Percentiles rank a stretch among this genome's conserved stretches.
Evolutionary conservation across 1,140 invertebrate species (phyloP).

Genomic region (Oreohelix idahoensis): DNA sequence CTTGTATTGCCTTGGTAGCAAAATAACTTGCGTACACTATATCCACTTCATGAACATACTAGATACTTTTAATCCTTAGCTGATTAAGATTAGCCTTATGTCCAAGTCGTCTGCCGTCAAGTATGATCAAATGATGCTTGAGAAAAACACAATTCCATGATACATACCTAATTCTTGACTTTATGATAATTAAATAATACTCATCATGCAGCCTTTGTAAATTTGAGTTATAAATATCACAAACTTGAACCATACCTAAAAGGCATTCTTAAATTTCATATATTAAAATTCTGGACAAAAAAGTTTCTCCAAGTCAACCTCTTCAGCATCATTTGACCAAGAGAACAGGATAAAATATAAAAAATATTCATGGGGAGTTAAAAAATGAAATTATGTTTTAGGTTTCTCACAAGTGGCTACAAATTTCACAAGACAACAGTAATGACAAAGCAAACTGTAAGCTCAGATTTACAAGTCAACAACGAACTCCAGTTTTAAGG

Average conservation of each 20-base stretch:
- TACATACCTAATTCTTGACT: not conserved
- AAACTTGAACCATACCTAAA: not conserved
- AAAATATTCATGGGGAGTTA: not conserved
- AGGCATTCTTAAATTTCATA: not conserved
- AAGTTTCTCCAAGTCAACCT: not conserved
- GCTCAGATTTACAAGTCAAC: not conserved
- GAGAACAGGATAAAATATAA: not conserved
- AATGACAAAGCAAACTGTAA: slow-evolving; percentile 9
- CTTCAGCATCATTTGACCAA: slow-evolving; percentile 25
- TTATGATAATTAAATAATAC: not conserved
- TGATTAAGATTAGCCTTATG: not conserved
- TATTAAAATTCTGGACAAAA: not conserved
- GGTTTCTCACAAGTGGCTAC: slow-evolving; percentile 5
- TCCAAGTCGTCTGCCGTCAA: slow-evolving; percentile 19
- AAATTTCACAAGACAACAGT: slow-evolving; percentile 26
- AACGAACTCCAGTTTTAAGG: not conserved
- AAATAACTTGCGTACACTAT: not conserved
- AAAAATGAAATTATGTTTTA: not conserved
- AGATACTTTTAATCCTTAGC: not conserved
- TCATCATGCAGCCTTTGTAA: too few species aligned
- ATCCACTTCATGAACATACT: not conserved
- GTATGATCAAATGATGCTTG: slow-evolving; percentile 21
- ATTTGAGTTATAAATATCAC: too few species aligned
- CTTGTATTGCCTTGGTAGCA: not conserved
- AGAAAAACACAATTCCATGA: not conserved